Conservation (phyloP, 1,140 invertebrate genomes). For the Sesamia nonagrioides region DNA sequence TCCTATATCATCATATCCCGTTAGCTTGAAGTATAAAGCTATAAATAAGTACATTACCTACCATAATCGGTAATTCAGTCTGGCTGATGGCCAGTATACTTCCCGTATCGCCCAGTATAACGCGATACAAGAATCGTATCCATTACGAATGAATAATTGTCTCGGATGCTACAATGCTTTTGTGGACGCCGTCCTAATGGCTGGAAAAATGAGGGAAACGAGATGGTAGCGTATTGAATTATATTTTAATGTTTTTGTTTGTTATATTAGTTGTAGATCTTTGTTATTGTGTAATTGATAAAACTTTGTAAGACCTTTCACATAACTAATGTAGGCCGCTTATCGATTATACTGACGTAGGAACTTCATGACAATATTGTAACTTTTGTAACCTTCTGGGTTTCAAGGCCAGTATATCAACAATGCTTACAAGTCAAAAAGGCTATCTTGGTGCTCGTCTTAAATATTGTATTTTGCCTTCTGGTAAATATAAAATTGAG, state of each 20-base stretch:
- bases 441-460: too few relatives aligned
- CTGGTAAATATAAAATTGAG: too few relatives aligned
- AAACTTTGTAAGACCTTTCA: background rate
- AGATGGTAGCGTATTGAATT: slow-evolving; percentile 5
- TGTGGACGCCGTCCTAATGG: slow-evolving; percentile 30
- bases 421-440: too few relatives aligned
- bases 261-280: background rate
- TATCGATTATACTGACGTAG: too few relatives aligned
- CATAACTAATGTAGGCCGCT: too few relatives aligned
- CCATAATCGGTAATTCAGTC: slow-evolving; percentile 70
- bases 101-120: slow-evolving; percentile 23
- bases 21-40: slow-evolving; percentile 15
- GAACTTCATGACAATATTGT: too few relatives aligned
- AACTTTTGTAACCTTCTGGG: too few relatives aligned
- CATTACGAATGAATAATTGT: slow-evolving; percentile 52
- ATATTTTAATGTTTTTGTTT: background rate
- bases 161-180: slow-evolving; percentile 30
- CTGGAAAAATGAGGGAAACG: slow-evolving; percentile 30
- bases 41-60: slow-evolving; percentile 56
- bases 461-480: too few relatives aligned
- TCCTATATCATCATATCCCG: background rate
- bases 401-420: too few relatives aligned
- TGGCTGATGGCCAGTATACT: slow-evolving; percentile 55
- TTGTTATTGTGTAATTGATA: background rate
- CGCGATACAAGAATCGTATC: slow-evolving; percentile 38